Evolutionary conservation across 2,888 invertebrate species (phyloP).

Genomic region (Nomada ferruginata): DNA sequence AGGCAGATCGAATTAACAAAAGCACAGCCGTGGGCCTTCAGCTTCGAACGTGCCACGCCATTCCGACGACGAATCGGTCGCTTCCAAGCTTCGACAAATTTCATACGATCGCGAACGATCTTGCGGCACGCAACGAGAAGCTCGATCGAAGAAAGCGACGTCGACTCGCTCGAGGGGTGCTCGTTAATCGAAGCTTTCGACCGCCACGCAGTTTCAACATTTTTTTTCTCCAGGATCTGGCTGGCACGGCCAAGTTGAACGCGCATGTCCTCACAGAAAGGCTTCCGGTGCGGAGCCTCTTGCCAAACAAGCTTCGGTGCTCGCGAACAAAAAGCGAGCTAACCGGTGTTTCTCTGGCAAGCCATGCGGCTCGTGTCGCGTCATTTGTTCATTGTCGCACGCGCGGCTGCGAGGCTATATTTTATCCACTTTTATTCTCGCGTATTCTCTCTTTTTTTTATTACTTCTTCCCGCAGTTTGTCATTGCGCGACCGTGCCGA

Average conservation of each 20-base stretch:
- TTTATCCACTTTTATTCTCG: neutral
- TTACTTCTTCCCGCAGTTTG: neutral
- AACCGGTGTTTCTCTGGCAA: slow-evolving; percentile 83
- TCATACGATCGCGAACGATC: neutral
- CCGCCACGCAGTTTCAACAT: slow-evolving; percentile 8
- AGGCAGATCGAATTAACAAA: slow-evolving; percentile 72
- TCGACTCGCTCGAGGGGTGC: slow-evolving; percentile 39
- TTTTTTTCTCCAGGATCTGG: slow-evolving; percentile 12
- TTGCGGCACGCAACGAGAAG: slow-evolving; percentile 27
- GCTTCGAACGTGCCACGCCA: slow-evolving; percentile 69
- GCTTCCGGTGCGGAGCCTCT: slow-evolving; percentile 82
- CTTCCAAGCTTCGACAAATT: slow-evolving; percentile 22
- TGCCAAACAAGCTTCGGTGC: slow-evolving; percentile 83
- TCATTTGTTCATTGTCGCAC: slow-evolving; percentile 84
- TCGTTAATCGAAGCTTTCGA: slow-evolving; percentile 23
- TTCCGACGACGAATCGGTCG: neutral
- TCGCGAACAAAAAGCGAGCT: slow-evolving; percentile 64
- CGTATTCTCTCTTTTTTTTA: neutral
- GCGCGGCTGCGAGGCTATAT: slow-evolving; percentile 82
- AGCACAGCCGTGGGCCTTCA: slow-evolving; percentile 83
- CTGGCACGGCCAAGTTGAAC: slow-evolving; percentile 78
- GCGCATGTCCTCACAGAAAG: slow-evolving; percentile 84
- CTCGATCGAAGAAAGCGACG: slow-evolving; percentile 41
- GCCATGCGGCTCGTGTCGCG: slow-evolving; percentile 84
- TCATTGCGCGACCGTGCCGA: slow-evolving; percentile 6